Base-by-base conservation (phyloP, 2,113 vertebrate genomes). In the Ochotona princeps region DNA sequence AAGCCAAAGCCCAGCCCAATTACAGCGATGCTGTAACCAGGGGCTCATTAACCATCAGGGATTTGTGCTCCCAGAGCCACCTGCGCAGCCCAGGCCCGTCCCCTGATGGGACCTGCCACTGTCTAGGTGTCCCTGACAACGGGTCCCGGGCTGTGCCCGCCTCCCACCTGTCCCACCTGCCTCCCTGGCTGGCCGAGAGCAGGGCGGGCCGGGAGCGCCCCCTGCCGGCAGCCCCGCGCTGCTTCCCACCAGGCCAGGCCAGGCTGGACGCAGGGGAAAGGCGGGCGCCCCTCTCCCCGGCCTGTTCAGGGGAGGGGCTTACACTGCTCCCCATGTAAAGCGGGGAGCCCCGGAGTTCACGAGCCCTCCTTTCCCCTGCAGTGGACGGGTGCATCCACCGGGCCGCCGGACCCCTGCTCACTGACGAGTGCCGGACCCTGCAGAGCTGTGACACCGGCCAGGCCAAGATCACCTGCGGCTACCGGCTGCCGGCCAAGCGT, bases 381-480 rank as follows among this genome's bases (percentile, higher is more conserved):
- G 99, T 99, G 98, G 99, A 99, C 49, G 99, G 99, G 89, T 98
- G 98, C 60, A 99, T 99, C 93, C 99, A 99, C 95, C 98, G 98
- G 0, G 98, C 98, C 7, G 98, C 99, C 0, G 99, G 99, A 30
- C 98, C 98, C 4, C 91, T 98, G 95, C 97, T 99, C 49, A 98
- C 97, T 61, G 97, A 98, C 44, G 99, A 99, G 92, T 99, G 99
- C 82, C 97, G 98, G 70, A 98, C 98, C 60, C 98, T 99, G 70
- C 96, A 97, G 17, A 98, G 98, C 88, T 99, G 99, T 8, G 98
- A 98, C 87, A 99, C 98, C 0, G 99, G 99, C 91, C 97, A 99
- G 92, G 98, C 99, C 93, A 99, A 99, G 97, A 98, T 99, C 95
- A 99, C 98, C 23, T 97, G 98, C 35, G 99, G 98, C 49, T 99